Base-by-base conservation (phyloP, 2,888 invertebrate genomes). In the Diloba caeruleocephala region DNA sequence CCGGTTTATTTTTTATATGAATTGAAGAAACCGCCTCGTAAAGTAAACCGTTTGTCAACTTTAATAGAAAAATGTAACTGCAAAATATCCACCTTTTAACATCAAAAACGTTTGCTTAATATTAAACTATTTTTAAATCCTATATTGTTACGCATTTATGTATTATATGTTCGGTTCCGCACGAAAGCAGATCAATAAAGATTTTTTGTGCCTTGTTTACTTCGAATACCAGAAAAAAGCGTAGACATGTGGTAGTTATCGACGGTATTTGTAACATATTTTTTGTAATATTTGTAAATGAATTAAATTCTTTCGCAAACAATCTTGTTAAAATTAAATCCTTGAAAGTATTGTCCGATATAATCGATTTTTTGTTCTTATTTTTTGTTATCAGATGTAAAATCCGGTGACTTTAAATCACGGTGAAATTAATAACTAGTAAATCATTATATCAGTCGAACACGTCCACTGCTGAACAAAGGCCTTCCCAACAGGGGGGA, bases 271-370 rank as follows among this genome's bases (percentile, higher is more conserved):
- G n/a, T n/a, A n/a, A n/a, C n/a, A 12, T 29, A 15, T 36, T 56
- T 67, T 56, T 56, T 49, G 14, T 25, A 6, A 17, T 32, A 34
- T 42, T 54, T 38, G 23, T 32, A 37, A 56, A 48, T 44, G 56
- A 52, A 44, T 33, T 31, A 42, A 5, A 13, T 37, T 50, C 7
- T 28, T 32, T 50, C 44, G 38, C 28, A 3, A 34, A 39, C 12
- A 39, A 15, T 23, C 0, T 46, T 13, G n/a, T 34, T 26, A 15
- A 4, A 7, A 36, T 6, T 3, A 9, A 34, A 41, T 45, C 69
- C 69, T 66, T 66, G 64, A 68, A 50, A 46, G 33, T 50, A 31
- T 12, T n/a, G 3, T 12, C 17, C 10, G 6, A 19, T 7, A 5
- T 10, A 23, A 34, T 25, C 9, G 2, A 3, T 12, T 29, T 41